Evolutionary conservation across 2,888 invertebrate species (phyloP), one percentile per base, ranked within the genome.

Genomic region (Argyresthia albistria): DNA sequence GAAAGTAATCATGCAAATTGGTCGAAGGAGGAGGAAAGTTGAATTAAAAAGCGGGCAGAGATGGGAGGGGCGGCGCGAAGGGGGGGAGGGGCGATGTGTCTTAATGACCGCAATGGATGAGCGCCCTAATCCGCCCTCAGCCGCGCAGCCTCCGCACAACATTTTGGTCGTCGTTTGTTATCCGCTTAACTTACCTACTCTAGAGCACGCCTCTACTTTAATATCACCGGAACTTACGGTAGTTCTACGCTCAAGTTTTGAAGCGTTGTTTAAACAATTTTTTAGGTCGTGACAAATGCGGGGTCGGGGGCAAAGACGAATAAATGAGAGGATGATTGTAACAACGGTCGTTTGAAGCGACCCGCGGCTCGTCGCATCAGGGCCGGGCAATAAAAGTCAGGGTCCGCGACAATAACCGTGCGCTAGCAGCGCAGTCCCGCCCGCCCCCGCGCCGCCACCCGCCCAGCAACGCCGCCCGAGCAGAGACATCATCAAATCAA

Each of bases 1-100:
- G 80, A 84, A 83, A 86, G 87, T 86, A 86, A 88, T 88, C 88
- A 88, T 87, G 88, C 87, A 88, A 88, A 88, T 88, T 83, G 83
- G 72, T 67, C 46, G 69, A 71, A 68, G 76, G 73, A 66, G 73
- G 68, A 80, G 74, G 76, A 80, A 86, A 84, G 88, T 86, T 84
- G 87, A 88, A 88, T 88, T 88, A 87, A 87, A 86, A 84, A 81
- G 76, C 76, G 75, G 76, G 74, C 71, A 67, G 64, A 58, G 58
- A 61, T 45, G 63, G 54, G 58, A 54, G 58, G 54, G 37, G 56
- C 16, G 50, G 50, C 62, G 55, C 58, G 55, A 53, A 51, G 51
- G 53, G 57, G 58, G 60, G 66, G 63, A 62, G 59, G 73, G 70
- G 76, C 78, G 76, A 84, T 83, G 84, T 83, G 77, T 84, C 86